Conservation (phyloP, 2,888 invertebrate genomes). For the Apomyelois bistriatella region DNA sequence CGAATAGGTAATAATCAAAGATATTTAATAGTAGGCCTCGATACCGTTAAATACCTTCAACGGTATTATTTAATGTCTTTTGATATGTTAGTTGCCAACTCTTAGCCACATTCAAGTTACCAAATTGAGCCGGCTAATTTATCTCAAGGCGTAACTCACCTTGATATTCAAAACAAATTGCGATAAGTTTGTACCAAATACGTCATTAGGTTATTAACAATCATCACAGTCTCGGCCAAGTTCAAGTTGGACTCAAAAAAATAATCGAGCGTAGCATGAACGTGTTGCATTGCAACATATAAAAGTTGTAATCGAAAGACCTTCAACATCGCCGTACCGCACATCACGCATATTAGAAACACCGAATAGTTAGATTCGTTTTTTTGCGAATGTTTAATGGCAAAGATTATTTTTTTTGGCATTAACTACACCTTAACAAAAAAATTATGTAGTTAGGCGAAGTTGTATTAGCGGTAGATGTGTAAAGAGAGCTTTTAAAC, state of each 20-base stretch:
- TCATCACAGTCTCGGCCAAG: constrained; percentile 49
- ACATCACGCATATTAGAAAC: not conserved
- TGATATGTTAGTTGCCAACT: too few species aligned
- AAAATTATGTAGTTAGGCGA: too few species aligned
- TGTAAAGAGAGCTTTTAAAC: too few species aligned
- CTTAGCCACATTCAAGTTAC: not conserved
- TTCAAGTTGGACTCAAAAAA: constrained; percentile 50
- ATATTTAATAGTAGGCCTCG: too few species aligned
- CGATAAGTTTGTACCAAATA: constrained; percentile 6
- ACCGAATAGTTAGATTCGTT: not conserved
- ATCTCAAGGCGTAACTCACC: constrained; percentile 9
- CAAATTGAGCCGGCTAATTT: not conserved
- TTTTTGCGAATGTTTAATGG: too few species aligned
- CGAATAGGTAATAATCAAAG: too few species aligned
- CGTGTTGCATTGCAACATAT: constrained; percentile 41
- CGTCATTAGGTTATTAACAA: constrained; percentile 32
- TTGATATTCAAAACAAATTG: constrained; percentile 12
- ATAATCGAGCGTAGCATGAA: constrained; percentile 36
- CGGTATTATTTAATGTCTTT: too few species aligned
- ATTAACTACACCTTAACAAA: too few species aligned
- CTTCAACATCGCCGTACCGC: not conserved
- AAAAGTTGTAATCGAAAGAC: not conserved
- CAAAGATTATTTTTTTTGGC: too few species aligned
- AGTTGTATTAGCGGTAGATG: too few species aligned
- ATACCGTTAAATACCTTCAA: too few species aligned